Evolutionary conservation across 2,888 invertebrate genomes (phyloP).

Genomic region (Minunthozetes semirufus): DNA sequence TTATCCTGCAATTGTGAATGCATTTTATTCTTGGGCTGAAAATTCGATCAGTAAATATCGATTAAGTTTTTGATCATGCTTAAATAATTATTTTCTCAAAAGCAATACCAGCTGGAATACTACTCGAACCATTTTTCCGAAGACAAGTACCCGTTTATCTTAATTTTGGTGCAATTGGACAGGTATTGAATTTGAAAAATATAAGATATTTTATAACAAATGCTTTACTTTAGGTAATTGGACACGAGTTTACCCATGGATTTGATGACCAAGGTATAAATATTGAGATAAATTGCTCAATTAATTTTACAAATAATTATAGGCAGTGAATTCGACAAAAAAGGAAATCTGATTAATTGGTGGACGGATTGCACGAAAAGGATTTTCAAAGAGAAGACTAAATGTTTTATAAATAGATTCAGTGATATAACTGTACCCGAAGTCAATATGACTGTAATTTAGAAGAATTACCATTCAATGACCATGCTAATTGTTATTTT

Average conservation of each 20-base stretch:
- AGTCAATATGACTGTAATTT: slow-evolving; percentile 48
- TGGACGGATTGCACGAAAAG: slow-evolving; percentile 42
- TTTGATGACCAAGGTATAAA: slow-evolving; percentile 65
- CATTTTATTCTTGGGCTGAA: slow-evolving; percentile 12
- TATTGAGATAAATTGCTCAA: too few relatives aligned
- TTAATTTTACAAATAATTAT: neutral
- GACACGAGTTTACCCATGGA: slow-evolving; percentile 84
- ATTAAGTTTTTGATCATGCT: neutral
- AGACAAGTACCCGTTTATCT: slow-evolving; percentile 18
- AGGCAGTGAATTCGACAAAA: slow-evolving; percentile 53
- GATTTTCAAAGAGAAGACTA: slow-evolving; percentile 42
- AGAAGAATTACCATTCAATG: neutral
- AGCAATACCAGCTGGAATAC: slow-evolving; percentile 34
- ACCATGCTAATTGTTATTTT: neutral
- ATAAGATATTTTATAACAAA: too few relatives aligned
- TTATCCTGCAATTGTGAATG: slow-evolving; percentile 28
- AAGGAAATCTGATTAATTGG: slow-evolving; percentile 44
- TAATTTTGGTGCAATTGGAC: slow-evolving; percentile 36
- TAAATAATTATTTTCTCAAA: too few relatives aligned
- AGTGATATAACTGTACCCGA: slow-evolving; percentile 48
- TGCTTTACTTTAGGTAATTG: slow-evolving; percentile 53
- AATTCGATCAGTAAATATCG: slow-evolving; percentile 35
- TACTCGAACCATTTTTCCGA: slow-evolving; percentile 22
- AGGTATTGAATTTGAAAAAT: slow-evolving; percentile 47
- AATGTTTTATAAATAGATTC: slow-evolving; percentile 45